These are phyloP conservation scores for Coptotermes formosanus DNA, from an alignment of 1,140 invertebrate species.

Conservation along the genomic window DNA sequence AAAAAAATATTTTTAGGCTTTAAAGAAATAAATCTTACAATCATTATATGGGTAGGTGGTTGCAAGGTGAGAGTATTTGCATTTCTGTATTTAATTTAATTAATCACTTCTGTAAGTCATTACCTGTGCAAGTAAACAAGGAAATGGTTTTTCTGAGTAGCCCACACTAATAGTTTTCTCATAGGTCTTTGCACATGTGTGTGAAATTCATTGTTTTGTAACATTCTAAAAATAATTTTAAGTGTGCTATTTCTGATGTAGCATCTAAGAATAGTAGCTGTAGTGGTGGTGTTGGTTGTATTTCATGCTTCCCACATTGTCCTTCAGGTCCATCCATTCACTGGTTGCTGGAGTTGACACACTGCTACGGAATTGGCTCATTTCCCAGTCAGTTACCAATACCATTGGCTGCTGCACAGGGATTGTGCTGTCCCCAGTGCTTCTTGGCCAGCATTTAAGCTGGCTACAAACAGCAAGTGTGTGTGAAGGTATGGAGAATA, in stretches of 20 bases:
- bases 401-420: neutral
- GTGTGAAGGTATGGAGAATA: neutral
- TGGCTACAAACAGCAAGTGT: neutral
- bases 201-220: neutral
- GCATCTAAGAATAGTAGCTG: neutral
- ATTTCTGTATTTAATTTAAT: too few relatives aligned
- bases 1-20: too few relatives aligned
- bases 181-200: neutral
- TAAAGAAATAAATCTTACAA: too few relatives aligned
- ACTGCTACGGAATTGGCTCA: neutral
- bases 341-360: neutral
- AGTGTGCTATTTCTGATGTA: neutral
- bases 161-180: too few relatives aligned
- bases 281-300: neutral
- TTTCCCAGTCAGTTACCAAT: neutral
- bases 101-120: too few relatives aligned
- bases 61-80: too few relatives aligned
- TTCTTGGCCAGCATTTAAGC: neutral
- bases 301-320: neutral
- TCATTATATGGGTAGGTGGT: too few relatives aligned
- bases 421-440: neutral
- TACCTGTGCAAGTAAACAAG: too few relatives aligned
- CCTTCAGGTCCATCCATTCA: constrained; percentile 14
- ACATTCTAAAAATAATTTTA: neutral
- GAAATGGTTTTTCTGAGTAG: too few relatives aligned